Percentiles rank a stretch among this genome's conserved stretches.
Evolutionary conservation across 2,797 vertebrate genomes (phyloP).

Genomic region (Acrossocheilus fasciatus): DNA sequence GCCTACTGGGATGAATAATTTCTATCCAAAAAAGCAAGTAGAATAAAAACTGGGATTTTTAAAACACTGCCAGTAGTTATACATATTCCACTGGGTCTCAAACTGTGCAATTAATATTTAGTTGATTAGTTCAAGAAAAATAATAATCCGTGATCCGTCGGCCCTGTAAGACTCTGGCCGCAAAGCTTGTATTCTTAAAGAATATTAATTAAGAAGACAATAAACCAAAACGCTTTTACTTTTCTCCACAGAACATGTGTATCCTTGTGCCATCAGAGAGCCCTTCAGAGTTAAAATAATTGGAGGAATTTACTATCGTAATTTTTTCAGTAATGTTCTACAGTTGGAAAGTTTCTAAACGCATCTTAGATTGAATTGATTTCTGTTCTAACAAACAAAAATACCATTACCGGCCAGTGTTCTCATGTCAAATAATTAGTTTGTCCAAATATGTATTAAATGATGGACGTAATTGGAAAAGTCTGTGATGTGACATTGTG

Average conservation of each 20-base stretch:
- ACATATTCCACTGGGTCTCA: conserved; percentile 62
- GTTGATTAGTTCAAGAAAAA: conserved; percentile 67
- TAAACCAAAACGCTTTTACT: conserved; percentile 47
- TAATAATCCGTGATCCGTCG: conserved; percentile 64
- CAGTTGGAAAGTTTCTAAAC: background rate
- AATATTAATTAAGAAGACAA: conserved; percentile 58
- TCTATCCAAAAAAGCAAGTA: conserved; percentile 63
- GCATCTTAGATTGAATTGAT: background rate
- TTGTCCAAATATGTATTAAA: conserved; percentile 43
- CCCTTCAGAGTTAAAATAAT: conserved; percentile 16
- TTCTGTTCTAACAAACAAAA: background rate
- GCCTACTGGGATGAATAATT: conserved; percentile 71
- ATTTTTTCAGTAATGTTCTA: background rate
- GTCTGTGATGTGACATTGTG: conserved; percentile 11
- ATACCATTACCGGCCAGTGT: background rate
- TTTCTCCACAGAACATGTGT: conserved; percentile 5
- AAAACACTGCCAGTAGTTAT: conserved; percentile 67
- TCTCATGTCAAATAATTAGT: background rate
- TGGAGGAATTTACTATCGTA: conserved; percentile 22
- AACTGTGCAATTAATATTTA: conserved; percentile 68
- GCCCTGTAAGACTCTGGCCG: conserved; percentile 50
- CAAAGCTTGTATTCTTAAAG: conserved; percentile 53
- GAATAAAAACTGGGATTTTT: conserved; percentile 64
- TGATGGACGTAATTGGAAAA: conserved; percentile 52
- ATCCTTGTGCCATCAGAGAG: conserved; percentile 12